Base-by-base conservation (phyloP, 2,797 vertebrate genomes). In the Cyprinella venusta region DNA sequence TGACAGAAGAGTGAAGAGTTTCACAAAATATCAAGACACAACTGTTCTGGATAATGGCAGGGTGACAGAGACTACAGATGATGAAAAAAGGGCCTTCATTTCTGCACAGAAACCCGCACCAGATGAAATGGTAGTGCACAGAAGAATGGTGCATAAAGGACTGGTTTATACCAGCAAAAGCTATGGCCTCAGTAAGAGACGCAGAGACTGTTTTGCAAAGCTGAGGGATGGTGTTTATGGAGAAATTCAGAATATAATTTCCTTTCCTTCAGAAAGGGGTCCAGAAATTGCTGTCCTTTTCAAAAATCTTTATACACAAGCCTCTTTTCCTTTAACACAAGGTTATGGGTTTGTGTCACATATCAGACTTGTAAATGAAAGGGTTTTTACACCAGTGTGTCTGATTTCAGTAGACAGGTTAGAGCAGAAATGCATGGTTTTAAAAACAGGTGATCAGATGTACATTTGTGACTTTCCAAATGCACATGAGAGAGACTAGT, bases 11-110 rank as follows among this genome's bases (percentile, higher is more conserved):
- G 68, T 71, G 16, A 71, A 71, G 42, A 50, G 45, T 52, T 72
- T 72, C 26, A 19, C 75, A 77, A 59, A 48, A 71, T 50, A 0
- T 30, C 45, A 72, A 72, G 69, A 72, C 69, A 72, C 64, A 36
- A 68, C 78, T 36, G 65, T 54, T 48, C 18, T 80, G 42, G 65
- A 50, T 68, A 33, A 16, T 33, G 68, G 79, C 63, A 80, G 19
- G n/a, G 52, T 80, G 50, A 56, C 16, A 38, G 21, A 52, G 42
- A 48, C 45, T 19, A 52, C 70, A 10, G 70, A 72, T 30, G 24
- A 5, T 33, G 16, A 72, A 72, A 50, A 72, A 50, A 64, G 15
- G n/a, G 78, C 30, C 19, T 68, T 50, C 16, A 52, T 45, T 80
- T 50, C 26, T 52, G 45, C 38, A 69, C 26, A 38, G 36, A 69